phyloP scores from a whole-genome alignment of 2,113 vertebrate species.

The Campylorhamphus procurvoides region DNA sequence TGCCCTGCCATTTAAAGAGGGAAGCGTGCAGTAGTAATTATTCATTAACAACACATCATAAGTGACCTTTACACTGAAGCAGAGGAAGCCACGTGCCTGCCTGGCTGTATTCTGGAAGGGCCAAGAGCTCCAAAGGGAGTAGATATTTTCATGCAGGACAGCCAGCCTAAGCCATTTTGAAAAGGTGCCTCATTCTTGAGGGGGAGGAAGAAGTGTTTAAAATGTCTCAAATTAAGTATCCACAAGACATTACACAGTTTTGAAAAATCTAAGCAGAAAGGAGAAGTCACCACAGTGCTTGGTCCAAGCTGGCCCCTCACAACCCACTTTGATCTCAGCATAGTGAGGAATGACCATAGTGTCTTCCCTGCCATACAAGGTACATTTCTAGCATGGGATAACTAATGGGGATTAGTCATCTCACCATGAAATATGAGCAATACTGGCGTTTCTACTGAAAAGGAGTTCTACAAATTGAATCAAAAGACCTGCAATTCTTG shows the following conservation, averaged over 20 bases:
- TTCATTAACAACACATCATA: constrained; percentile 43
- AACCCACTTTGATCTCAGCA: not conserved
- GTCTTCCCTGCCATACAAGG: not conserved
- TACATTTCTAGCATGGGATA: not conserved
- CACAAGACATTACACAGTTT: not conserved
- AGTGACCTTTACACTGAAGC: constrained; percentile 26
- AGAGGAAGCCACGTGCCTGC: not conserved
- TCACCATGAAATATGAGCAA: not conserved
- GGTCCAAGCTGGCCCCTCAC: not conserved
- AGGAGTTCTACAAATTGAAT: not conserved
- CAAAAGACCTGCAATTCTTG: not conserved
- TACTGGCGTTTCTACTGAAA: not conserved
- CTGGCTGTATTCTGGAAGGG: not conserved
- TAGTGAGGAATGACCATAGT: not conserved
- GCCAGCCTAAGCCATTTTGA: not conserved
- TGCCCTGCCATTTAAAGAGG: not conserved
- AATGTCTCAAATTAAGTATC: not conserved
- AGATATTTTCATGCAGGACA: not conserved
- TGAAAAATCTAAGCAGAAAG: not conserved
- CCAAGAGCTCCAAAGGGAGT: not conserved
- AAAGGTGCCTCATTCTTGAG: not conserved
- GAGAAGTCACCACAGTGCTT: not conserved
- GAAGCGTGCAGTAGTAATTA: constrained; percentile 22
- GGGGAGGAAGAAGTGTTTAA: not conserved
- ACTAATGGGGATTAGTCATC: not conserved